Evolutionary conservation across 2,113 vertebrate species (phyloP).

Genomic region (Aplodontia rufa): DNA sequence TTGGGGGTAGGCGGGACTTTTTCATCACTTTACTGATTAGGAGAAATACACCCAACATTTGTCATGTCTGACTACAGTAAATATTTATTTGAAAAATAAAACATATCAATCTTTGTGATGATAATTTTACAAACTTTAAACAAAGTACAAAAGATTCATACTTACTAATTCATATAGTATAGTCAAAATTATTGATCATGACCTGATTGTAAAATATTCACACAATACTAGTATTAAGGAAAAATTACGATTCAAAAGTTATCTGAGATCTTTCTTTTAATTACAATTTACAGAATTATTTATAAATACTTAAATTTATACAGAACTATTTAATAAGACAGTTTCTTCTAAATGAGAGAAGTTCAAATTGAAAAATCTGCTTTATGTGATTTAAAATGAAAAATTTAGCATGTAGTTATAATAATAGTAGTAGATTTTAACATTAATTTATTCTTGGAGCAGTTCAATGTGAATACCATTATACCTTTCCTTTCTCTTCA

Average conservation of each 20-base stretch:
- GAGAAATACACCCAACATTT: neutral
- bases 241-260: neutral
- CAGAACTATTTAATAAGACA: neutral
- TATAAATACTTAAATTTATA: slow-evolving; percentile 32
- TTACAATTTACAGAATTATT: slow-evolving; percentile 25
- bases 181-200: neutral
- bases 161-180: neutral
- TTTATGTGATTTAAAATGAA: neutral
- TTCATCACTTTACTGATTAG: neutral
- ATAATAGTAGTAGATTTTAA: neutral
- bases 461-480: neutral
- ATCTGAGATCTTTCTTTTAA: slow-evolving; percentile 48
- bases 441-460: neutral
- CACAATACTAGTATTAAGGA: neutral
- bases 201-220: neutral
- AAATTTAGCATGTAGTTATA: neutral
- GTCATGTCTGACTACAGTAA: neutral
- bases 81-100: neutral
- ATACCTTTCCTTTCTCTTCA: no score
- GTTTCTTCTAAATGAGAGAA: neutral
- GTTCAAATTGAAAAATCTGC: neutral
- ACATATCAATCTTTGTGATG: neutral
- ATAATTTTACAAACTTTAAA: slow-evolving; percentile 43
- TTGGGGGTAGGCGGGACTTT: neutral
- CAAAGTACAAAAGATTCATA: neutral